These are phyloP conservation scores for Cromileptes altivelis DNA, from an alignment of 2,113 vertebrate genomes.

Conservation along the genomic window DNA sequence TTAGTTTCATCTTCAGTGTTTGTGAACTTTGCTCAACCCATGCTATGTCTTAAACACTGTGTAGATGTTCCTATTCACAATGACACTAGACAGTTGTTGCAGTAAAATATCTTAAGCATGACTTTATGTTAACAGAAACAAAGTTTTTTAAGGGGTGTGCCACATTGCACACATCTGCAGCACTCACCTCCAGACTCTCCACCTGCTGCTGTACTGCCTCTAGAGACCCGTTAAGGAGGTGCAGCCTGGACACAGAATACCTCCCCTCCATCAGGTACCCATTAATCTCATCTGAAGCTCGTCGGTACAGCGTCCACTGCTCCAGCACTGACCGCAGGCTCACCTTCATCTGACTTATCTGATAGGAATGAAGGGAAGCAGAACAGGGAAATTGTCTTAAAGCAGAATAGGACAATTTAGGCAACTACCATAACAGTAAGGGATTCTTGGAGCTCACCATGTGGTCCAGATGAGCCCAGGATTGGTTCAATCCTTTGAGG, in stretches of 20 bases:
- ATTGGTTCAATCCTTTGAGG: slow-evolving; percentile 87
- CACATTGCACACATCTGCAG: neutral
- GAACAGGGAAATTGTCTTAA: neutral
- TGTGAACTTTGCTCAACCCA: neutral
- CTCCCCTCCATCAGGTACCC: slow-evolving; percentile 91
- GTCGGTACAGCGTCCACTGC: slow-evolving; percentile 92
- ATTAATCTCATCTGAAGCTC: slow-evolving; percentile 90
- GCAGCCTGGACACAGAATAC: slow-evolving; percentile 92
- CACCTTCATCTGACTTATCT: slow-evolving; percentile 93
- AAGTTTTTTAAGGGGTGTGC: neutral
- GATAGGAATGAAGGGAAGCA: neutral
- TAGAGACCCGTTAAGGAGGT: slow-evolving; percentile 92
- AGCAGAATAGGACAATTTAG: neutral
- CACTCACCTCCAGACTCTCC: slow-evolving; percentile 92
- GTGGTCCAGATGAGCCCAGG: slow-evolving; percentile 92
- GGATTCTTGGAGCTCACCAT: slow-evolving; percentile 81
- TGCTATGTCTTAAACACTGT: neutral
- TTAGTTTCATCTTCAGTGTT: neutral
- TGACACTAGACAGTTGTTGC: neutral
- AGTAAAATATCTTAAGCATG: neutral
- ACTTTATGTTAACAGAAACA: neutral
- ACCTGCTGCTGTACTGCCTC: slow-evolving; percentile 95
- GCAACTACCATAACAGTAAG: neutral
- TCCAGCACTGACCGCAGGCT: slow-evolving; percentile 89
- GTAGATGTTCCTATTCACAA: neutral